A percentile compares a stretch with the other conserved stretches of the same genome.
phyloP scores from a whole-genome alignment of 1,140 invertebrate species.

The Cotesia vestalis region DNA sequence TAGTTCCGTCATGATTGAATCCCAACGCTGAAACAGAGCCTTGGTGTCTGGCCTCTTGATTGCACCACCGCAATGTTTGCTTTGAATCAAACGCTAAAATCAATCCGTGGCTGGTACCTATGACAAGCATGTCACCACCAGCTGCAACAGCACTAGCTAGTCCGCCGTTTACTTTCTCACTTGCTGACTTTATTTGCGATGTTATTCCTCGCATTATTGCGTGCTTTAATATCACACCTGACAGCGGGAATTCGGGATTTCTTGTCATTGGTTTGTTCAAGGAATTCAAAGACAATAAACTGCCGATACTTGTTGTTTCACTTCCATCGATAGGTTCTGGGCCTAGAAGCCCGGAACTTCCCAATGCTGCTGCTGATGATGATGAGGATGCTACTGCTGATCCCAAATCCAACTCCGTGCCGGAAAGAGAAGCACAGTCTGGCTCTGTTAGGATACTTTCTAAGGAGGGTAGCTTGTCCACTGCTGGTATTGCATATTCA shows the following conservation, averaged over 20 bases:
- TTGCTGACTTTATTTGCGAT: constrained; percentile 83
- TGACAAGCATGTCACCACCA: constrained; percentile 80
- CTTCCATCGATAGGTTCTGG: constrained; percentile 56
- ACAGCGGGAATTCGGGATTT: constrained; percentile 61
- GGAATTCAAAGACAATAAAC: constrained; percentile 61
- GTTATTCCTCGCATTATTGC: constrained; percentile 85
- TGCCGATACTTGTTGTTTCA: constrained; percentile 60
- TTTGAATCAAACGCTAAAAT: constrained; percentile 88
- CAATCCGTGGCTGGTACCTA: constrained; percentile 93
- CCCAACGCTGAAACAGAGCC: constrained; percentile 86
- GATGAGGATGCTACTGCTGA: constrained; percentile 40
- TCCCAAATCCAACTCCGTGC: constrained; percentile 68
- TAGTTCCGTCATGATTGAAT: constrained; percentile 87
- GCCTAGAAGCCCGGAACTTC: too few relatives aligned
- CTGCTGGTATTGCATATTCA: constrained; percentile 83
- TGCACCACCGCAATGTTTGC: constrained; percentile 87
- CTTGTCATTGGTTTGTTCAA: constrained; percentile 59
- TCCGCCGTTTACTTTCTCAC: constrained; percentile 88
- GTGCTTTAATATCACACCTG: constrained; percentile 82
- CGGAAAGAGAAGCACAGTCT: constrained; percentile 70
- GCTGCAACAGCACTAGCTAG: constrained; percentile 84
- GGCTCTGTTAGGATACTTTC: constrained; percentile 86
- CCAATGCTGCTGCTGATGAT: too few relatives aligned
- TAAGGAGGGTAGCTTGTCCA: constrained; percentile 80
- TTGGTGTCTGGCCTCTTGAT: constrained; percentile 76